Conservation (phyloP, 2,113 vertebrate genomes). For the Charina bottae region DNA sequence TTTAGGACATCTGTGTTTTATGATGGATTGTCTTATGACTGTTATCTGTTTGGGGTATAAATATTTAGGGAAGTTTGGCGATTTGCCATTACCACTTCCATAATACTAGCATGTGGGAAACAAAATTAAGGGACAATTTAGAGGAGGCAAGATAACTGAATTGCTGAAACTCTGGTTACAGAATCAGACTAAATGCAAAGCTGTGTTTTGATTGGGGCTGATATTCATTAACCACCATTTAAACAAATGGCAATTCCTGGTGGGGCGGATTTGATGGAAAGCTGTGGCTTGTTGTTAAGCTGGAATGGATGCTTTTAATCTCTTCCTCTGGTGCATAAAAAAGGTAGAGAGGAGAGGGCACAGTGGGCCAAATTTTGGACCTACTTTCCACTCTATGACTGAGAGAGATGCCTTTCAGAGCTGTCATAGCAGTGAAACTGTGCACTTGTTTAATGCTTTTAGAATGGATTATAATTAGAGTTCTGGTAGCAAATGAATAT, state of each 20-base stretch:
- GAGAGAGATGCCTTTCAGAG: slow-evolving; percentile 12
- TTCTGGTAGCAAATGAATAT: background rate
- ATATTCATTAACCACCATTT: background rate
- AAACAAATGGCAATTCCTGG: background rate
- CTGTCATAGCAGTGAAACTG: fast-evolving
- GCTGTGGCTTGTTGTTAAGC: background rate
- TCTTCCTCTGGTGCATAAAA: background rate
- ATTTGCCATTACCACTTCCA: background rate
- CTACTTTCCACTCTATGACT: background rate
- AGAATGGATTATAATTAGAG: slow-evolving; percentile 37
- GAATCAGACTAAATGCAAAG: background rate
- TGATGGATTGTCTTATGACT: background rate
- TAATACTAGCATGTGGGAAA: background rate
- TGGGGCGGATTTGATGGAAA: background rate
- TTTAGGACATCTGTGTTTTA: background rate
- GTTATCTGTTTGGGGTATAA: background rate
- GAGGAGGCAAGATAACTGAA: background rate
- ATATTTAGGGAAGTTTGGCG: background rate
- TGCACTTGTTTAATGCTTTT: slow-evolving; percentile 16
- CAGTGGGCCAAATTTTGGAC: background rate
- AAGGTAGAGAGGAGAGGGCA: background rate
- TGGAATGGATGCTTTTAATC: background rate
- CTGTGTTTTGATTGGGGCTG: background rate
- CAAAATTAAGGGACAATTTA: background rate
- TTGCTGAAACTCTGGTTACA: background rate